Base-by-base conservation (phyloP, 2,797 vertebrate species). In the Peromyscus eremicus region DNA sequence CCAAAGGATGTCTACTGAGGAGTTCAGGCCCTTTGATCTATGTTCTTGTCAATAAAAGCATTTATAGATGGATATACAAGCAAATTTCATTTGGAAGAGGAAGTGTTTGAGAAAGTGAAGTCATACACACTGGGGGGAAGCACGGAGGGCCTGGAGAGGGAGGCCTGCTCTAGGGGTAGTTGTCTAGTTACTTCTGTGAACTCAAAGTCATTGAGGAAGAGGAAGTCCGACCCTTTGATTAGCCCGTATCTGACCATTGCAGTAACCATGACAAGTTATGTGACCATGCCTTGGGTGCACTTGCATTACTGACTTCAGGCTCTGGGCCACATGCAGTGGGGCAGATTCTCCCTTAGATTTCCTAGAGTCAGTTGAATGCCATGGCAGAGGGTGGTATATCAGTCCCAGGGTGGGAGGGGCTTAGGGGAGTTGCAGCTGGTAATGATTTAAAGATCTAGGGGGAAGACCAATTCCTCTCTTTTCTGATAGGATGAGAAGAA, bases 21-120 rank as follows among this genome's bases (percentile, higher is more conserved):
- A 32, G n/a, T 49, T 40, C 85, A 88, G n/a, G 14, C 70, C 70
- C 86, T 88, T 88, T 19, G 25, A 73, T 11, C 68, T n/a, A 60
- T 75, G 70, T 23, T 88, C 37, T 75, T 88, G 27, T 43, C 70
- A 88, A 88, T 60, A 43, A 88, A 88, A 88, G 70, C 40, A 60
- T 88, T 60, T 60, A 88, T 60, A 60, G 70, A 23, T 60, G 60
- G 60, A 46, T 66, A 46, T 66, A 86, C 86, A 60, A 40, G 70
- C 37, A 60, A 43, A 75, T 37, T 40, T 57, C 75, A 75, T 75
- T 60, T 60, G 37, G n/a, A 60, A 43, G 37, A 88, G 70, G 21
- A 75, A 75, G 17, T 73, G 25, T 57, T 73, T 73, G 49, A 57
- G 49, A 29, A 73, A 57, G 68, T n/a, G 19, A 57, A 40, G 40